Percentiles rank a stretch among this genome's conserved stretches.
phyloP scores from a whole-genome alignment of 2,113 vertebrate species.

The Callospermophilus lateralis region DNA sequence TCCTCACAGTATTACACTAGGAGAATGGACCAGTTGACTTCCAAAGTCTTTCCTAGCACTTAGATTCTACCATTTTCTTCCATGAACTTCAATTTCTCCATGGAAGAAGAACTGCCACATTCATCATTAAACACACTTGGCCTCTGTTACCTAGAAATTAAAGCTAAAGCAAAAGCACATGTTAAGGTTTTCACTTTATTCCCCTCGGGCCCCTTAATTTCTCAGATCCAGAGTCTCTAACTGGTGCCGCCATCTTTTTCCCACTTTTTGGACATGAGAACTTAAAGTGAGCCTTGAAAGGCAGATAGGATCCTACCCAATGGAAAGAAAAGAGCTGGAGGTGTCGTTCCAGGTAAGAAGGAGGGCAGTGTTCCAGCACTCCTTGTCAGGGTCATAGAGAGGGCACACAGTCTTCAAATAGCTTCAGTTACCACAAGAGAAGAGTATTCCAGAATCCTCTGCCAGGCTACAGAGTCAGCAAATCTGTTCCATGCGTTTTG shows the following conservation, averaged over 20 bases:
- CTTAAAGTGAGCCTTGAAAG: conserved; percentile 17
- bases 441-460: conserved; percentile 3
- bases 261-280: not conserved
- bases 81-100: not conserved
- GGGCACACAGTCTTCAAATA: not conserved
- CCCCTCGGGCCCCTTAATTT: not conserved
- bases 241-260: not conserved
- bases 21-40: not conserved
- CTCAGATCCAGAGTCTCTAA: not conserved
- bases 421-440: not conserved
- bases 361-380: not conserved
- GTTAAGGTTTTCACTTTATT: conserved; percentile 7
- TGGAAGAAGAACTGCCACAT: not conserved
- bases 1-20: too few relatives aligned
- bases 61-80: not conserved
- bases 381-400: not conserved
- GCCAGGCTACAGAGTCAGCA: not conserved
- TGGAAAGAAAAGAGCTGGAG: not conserved
- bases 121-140: not conserved
- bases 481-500: not conserved
- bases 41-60: not conserved
- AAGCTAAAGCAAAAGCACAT: not conserved
- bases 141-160: conserved; percentile 7
- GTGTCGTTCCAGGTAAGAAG: not conserved
- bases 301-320: not conserved